A percentile compares a stretch with the other conserved stretches of the same genome.
These are phyloP conservation scores for Dioctria linearis DNA, from an alignment of 2,888 invertebrate species.

Conservation along the genomic window DNA sequence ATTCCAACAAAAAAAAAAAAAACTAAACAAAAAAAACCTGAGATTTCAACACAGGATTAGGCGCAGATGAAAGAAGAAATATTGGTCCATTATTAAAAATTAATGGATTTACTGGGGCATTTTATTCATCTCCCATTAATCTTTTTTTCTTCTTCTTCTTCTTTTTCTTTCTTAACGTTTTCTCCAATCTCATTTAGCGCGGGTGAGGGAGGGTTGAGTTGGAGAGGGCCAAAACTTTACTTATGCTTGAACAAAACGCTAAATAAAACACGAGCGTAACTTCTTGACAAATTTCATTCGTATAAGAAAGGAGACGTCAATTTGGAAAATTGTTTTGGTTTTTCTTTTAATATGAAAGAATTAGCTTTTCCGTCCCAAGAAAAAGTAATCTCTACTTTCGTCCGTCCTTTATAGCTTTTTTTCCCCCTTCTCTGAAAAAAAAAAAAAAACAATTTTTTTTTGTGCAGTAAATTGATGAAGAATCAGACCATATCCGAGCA, in stretches of 20 bases:
- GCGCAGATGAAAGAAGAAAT: slow-evolving; percentile 24
- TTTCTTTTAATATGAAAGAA: neutral
- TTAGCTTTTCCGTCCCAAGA: neutral
- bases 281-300: slow-evolving; percentile 13
- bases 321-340: slow-evolving; percentile 14
- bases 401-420: neutral
- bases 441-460: too few species aligned
- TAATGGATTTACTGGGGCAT: slow-evolving; percentile 40
- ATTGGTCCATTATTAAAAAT: slow-evolving; percentile 44
- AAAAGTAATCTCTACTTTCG: slow-evolving; percentile 2
- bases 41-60: neutral
- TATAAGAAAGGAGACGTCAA: slow-evolving; percentile 1
- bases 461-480: neutral
- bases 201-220: neutral
- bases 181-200: neutral
- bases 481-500: neutral
- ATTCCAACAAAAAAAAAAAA: too few species aligned
- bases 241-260: neutral
- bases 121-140: slow-evolving; percentile 31
- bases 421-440: neutral
- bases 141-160: neutral
- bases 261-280: neutral
- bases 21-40: too few species aligned
- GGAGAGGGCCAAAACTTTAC: neutral
- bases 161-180: neutral